These are phyloP conservation scores for Pelagia noctiluca DNA, from an alignment of 30 jellyfish, hydroid and myxozoan species.

Conservation along the genomic window DNA sequence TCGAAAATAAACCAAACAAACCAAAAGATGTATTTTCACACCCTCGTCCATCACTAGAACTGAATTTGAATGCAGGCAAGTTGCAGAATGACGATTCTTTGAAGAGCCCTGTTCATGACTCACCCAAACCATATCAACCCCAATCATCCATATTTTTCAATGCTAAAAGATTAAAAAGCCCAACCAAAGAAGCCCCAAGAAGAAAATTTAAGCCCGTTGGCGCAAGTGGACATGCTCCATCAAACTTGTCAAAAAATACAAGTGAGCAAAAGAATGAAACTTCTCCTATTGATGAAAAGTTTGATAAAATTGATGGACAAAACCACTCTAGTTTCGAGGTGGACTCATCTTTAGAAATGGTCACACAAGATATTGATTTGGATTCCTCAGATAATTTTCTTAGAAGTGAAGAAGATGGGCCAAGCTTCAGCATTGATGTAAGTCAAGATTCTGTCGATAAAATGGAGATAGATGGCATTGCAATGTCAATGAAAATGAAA, in stretches of 20 bases:
- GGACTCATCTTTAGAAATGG: slow-evolving; percentile 64
- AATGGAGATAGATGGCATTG: no score
- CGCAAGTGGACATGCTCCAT: not conserved
- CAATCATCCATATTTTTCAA: not conserved
- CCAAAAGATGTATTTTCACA: no score
- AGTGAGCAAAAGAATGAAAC: not conserved
- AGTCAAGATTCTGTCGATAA: no score
- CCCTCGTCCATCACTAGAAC: no score
- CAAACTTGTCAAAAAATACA: not conserved
- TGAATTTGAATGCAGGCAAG: no score
- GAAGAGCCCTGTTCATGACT: no score
- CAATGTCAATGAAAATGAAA: no score
- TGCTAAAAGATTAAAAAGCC: not conserved
- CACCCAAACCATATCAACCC: no score
- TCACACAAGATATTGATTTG: slow-evolving; percentile 47
- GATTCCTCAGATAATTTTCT: slow-evolving; percentile 39
- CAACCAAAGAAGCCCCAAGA: slow-evolving; percentile 22
- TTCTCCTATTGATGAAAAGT: not conserved
- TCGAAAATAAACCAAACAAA: no score
- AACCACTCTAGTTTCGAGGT: not conserved
- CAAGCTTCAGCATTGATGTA: no score
- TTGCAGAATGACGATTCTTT: no score
- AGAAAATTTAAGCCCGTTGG: slow-evolving; percentile 53
- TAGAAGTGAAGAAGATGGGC: no score
- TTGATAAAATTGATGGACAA: not conserved